Base-by-base conservation (phyloP, 2,888 invertebrate species). In the Fissipunctia ypsillon region DNA sequence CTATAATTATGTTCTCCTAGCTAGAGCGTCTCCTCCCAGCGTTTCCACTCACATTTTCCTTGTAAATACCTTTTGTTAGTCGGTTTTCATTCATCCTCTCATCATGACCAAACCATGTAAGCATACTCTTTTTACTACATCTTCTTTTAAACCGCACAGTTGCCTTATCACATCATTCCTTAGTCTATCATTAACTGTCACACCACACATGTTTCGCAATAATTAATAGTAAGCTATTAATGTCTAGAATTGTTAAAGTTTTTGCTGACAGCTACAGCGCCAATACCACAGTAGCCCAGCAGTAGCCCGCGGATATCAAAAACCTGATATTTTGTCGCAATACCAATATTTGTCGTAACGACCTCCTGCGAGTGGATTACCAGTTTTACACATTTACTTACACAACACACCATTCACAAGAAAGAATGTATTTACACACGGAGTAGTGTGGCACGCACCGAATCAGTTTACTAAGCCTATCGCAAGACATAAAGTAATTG, bases 251-350 rank as follows among this genome's bases (percentile, higher is more conserved):
- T 38, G 9, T 31, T 38, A 16, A 52, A 65, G 60, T 70, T 45
- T 57, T 31, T 57, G 28, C 65, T 56, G n/a, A 43, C 14, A 38
- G n/a, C 38, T 52, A 10, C 48, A 1, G 38, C 48, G 12, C 25
- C 28, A 63, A 41, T 31, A 48, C 16, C 14, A 6, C 35, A 0
- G 6, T 0, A 28, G 19, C 54, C 72, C 50, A 48, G 28, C 48
- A 68, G 66, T 59, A 61, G 50, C 66, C 66, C 14, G 80, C 69
- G 83, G 83, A 69, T 67, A 81, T 45, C 48, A 25, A 63, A 50
- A 83, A 81, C 76, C 71, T 74, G 84, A 79, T 82, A 75, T 45
- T 83, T 83, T 81, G 67, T 67, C 56, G 81, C 74, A 79, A 81
- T 70, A 69, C 38, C 67, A 79, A 85, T 83, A 73, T 75, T 83